These are phyloP conservation scores for Drosophila fungiperda DNA, from an alignment of 2,888 invertebrate species.

Conservation along the genomic window DNA sequence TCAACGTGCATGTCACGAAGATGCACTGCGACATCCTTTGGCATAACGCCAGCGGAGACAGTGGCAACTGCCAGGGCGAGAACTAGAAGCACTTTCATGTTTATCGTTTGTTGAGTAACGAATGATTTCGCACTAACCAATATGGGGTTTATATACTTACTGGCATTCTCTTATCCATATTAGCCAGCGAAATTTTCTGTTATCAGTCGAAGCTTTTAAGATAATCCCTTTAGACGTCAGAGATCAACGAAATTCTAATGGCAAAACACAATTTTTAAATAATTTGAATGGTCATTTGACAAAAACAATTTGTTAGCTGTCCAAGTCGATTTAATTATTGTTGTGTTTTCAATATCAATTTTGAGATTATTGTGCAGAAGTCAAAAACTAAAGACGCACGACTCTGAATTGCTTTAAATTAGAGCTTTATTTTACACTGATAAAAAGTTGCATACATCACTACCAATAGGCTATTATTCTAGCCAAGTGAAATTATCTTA, in stretches of 20 bases:
- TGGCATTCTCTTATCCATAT: slow-evolving; percentile 1
- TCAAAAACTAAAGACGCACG: slow-evolving; percentile 47
- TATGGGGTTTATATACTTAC: slow-evolving; percentile 23
- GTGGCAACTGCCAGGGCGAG: slow-evolving; percentile 67
- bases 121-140: slow-evolving; percentile 38
- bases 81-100: slow-evolving; percentile 72
- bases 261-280: background rate
- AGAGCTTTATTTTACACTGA: background rate
- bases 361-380: slow-evolving; percentile 35
- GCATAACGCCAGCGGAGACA: slow-evolving; percentile 64
- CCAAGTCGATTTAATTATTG: slow-evolving; percentile 2
- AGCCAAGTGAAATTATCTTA: background rate
- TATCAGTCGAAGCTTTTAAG: slow-evolving; percentile 17
- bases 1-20: slow-evolving; percentile 56
- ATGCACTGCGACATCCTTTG: slow-evolving; percentile 54
- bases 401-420: slow-evolving; percentile 26
- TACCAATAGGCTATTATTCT: background rate
- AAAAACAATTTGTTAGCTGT: slow-evolving; percentile 1
- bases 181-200: background rate
- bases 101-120: slow-evolving; percentile 41
- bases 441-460: background rate
- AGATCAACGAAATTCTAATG: slow-evolving; percentile 1
- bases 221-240: background rate
- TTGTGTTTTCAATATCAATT: slow-evolving; percentile 7
- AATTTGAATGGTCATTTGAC: background rate